phyloP scores from a whole-genome alignment of 2,888 invertebrate genomes.

The Aporophyla lueneburgensis region DNA sequence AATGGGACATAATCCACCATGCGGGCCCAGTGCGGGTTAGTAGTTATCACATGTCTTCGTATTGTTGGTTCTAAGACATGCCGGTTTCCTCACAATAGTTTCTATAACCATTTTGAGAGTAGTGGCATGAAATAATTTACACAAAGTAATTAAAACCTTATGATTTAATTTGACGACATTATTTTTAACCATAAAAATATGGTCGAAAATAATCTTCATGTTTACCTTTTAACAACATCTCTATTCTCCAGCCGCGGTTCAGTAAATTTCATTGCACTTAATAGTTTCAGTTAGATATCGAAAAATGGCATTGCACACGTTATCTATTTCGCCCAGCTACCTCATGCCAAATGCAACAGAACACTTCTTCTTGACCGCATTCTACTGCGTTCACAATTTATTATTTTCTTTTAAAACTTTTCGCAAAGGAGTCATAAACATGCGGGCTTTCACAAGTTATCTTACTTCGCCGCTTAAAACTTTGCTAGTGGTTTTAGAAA shows the following conservation, averaged over 20 bases:
- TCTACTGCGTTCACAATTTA: slow-evolving; percentile 47
- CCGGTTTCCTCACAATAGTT: too few species aligned
- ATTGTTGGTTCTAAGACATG: too few species aligned
- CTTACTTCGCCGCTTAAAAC: slow-evolving; percentile 46
- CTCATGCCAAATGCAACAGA: slow-evolving; percentile 63
- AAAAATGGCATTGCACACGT: slow-evolving; percentile 31
- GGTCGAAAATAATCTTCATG: too few species aligned
- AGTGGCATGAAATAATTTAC: too few species aligned
- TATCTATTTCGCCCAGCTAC: slow-evolving; percentile 32
- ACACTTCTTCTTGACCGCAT: slow-evolving; percentile 51
- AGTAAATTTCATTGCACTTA: slow-evolving; percentile 4
- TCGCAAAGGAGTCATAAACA: slow-evolving; percentile 54
- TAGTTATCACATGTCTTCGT: too few species aligned
- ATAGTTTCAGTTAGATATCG: slow-evolving; percentile 37
- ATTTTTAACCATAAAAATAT: too few species aligned
- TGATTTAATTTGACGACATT: too few species aligned
- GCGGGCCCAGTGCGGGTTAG: too few species aligned
- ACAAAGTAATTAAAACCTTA: too few species aligned
- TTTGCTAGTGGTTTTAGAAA: slow-evolving; percentile 45
- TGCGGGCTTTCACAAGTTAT: slow-evolving; percentile 44
- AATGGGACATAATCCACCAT: too few species aligned
- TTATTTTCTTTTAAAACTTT: slow-evolving; percentile 61
- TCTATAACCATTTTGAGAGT: too few species aligned
- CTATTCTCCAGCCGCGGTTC: too few species aligned
- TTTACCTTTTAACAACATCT: background rate